These are phyloP conservation scores for roundworm (Caenorhabditis elegans) DNA, from an alignment of 1,140 invertebrate genomes.

Conservation along the genomic window WBcel235 BX284603.4:5127001-5127500, in stretches of 20 bases:
- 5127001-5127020: background rate
- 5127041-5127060: background rate
- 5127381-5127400: no score
- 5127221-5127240: background rate
- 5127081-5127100: background rate
- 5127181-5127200: constrained; percentile 15
- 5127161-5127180: constrained; percentile 16
- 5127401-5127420: no score
- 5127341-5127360: background rate
- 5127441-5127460: no score
- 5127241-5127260: background rate
- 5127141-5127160: background rate
- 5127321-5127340: background rate
- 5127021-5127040: constrained; percentile 8
- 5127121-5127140: constrained; percentile 27
- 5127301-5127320: background rate
- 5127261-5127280: background rate
- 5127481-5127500: no score
- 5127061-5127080: constrained; percentile 26
- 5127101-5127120: background rate
- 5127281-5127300: constrained; percentile 18
- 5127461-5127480: no score
- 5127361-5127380: background rate
- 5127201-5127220: constrained; percentile 27
- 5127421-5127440: no score